These are phyloP conservation scores for Seriola aureovittata DNA, from an alignment of 2,113 vertebrate genomes.

Conservation along the genomic window DNA sequence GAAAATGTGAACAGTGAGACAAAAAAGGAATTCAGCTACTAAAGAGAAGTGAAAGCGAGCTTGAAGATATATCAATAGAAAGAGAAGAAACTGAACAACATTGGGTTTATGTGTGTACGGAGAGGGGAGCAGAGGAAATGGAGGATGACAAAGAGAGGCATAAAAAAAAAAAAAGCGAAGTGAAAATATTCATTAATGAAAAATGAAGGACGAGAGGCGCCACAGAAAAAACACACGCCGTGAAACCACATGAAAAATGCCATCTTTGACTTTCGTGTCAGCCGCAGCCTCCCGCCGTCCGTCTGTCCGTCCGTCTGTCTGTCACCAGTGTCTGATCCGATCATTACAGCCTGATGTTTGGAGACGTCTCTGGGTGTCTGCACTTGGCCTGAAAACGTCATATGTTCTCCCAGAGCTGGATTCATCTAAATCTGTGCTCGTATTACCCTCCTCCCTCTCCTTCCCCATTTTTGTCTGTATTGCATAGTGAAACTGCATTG, in stretches of 20 bases:
- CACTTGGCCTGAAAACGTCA: conserved; percentile 36
- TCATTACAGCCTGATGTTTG: conserved; percentile 15
- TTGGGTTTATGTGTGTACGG: background rate
- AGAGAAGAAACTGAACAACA: background rate
- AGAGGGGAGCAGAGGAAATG: background rate
- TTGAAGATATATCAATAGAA: background rate
- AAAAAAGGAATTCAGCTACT: background rate
- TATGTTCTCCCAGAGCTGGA: conserved; percentile 6
- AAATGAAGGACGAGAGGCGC: background rate
- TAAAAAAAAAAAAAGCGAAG: background rate
- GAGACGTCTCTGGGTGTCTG: conserved; percentile 16
- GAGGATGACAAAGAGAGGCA: background rate
- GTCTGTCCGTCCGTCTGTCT: background rate
- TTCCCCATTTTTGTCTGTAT: conserved; percentile 23
- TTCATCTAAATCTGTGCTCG: conserved; percentile 37
- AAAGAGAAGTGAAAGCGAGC: background rate
- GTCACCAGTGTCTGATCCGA: background rate
- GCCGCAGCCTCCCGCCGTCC: background rate
- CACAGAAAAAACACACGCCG: background rate
- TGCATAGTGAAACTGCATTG: conserved; percentile 8
- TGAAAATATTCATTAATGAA: conserved; percentile 14
- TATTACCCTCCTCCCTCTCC: conserved; percentile 25
- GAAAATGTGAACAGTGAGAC: background rate
- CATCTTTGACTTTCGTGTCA: background rate
- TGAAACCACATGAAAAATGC: background rate